Conservation (phyloP, 2,113 vertebrate species). For the Hemiprocne comata region DNA sequence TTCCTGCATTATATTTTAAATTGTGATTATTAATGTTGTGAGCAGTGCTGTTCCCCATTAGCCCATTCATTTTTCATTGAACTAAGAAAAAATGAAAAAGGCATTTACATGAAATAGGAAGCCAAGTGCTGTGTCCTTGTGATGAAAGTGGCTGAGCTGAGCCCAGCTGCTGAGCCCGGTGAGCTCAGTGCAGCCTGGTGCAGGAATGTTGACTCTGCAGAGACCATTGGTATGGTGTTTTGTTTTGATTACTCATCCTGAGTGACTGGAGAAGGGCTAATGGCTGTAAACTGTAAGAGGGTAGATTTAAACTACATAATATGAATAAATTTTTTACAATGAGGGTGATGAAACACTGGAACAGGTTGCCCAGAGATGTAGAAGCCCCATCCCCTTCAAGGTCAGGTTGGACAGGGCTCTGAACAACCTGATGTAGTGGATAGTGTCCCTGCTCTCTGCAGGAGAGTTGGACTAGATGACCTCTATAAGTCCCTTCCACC, state of each 20-base stretch:
- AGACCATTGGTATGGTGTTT: background rate
- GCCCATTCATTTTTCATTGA: background rate
- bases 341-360: no score
- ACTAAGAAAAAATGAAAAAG: background rate
- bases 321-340: no score
- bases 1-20: background rate
- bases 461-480: no score
- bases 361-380: no score
- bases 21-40: background rate
- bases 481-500: no score
- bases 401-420: no score
- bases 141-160: background rate
- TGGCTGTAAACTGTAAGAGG: no score
- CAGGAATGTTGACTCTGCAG: background rate
- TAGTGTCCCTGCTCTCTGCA: no score
- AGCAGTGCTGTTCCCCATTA: background rate
- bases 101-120: background rate
- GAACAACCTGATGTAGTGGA: no score
- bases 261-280: no score
- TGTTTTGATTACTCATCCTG: background rate
- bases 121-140: background rate
- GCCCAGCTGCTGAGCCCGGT: background rate
- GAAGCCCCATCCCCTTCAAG: no score
- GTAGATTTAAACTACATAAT: no score
- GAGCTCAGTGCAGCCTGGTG: background rate